Evolutionary conservation across 2,113 vertebrate species (phyloP), one percentile per base, ranked within the genome.

Genomic region (Lucifuga dentata): DNA sequence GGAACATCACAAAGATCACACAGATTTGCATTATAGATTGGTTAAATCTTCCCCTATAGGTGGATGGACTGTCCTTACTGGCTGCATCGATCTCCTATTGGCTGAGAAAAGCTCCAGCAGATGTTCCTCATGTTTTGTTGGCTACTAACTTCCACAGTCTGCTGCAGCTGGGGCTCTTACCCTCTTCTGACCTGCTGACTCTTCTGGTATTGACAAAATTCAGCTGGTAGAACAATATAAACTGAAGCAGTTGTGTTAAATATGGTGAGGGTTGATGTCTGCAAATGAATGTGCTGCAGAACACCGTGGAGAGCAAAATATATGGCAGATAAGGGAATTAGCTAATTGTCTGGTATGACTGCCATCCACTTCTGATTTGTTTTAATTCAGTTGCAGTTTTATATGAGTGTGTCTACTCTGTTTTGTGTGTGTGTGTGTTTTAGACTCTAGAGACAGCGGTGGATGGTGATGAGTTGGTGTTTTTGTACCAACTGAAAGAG

Each of bases 91-190:
- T 98, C 63, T 93, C 91, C 76, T 88, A 96, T 51, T 99, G 97
- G 97, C 87, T 98, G 60, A 78, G 40, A 41, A 93, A 78, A 44
- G 88, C 91, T 56, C 90, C 87, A 1, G 78, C 70, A 8, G 86
- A 60, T 12, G 95, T 96, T 73, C 97, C 97, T 0, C 93, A 98
- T 8, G 64, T 98, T 62, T 94, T 99, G 38, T 45, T 98, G 78
- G 94, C 96, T 26, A 99, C 98, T 52, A 97, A 98, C 86, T 99
- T 98, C 78, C 94, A 98, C 86, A 97, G 95, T 70, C 90, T 99
- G 62, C 84, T 97, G 74, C 94, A 97, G 80, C 89, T 97, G 45
- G 92, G 89, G 38, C 92, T 99, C 49, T 89, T 99, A 11, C 96
- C 96, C n/a, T 86, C 89, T 48, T 95, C 90, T 5, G 85, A 86